Evolutionary conservation across 1,140 invertebrate genomes (phyloP), one percentile per base, ranked within the genome.

Genomic region (Sycophaga agraensis): DNA sequence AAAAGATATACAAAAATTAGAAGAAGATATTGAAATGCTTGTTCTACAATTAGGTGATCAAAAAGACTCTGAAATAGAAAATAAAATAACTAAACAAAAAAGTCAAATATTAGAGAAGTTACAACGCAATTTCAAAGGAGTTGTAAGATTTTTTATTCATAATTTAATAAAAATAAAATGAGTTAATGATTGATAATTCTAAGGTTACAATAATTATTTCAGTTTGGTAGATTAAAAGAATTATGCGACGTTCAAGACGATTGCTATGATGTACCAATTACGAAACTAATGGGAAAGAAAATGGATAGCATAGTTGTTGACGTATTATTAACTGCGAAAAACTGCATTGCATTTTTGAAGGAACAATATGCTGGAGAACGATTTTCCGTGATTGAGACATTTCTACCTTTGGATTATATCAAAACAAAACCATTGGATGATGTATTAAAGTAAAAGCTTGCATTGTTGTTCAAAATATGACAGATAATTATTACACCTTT

Each of bases 291-390:
- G 54, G 94, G 94, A 19, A 94, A 94, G 80, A 93, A 96, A 78
- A 95, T 96, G 90, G 93, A 98, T 73, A 92, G 94, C 34, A 99
- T 99, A 73, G 92, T 99, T n/a, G 96, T 98, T 22, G 95, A 99
- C 81, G 93, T 91, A 0, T 91, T 93, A 77, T 91, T 93, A 75
- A 98, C 96, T 1, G 97, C 94, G 4, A 83, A 90, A 14, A 85
- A 92, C 67, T 99, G 97, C 73, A 99, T 99, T 70, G 86, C 92
- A 76, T 97, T 96, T 74, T 84, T 99, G 59, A 98, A 98, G 73
- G 91, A 96, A 72, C 89, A 97, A 70, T 91, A 96, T 85, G 81
- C 97, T 65, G 91, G 94, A 70, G 90, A 91, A 7, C 51, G 48
- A 34, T 42, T 34, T 48, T 53, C 48, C 14, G 37, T 21, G 11